Evolutionary conservation across 2,797 vertebrate species (phyloP), one percentile per base, ranked within the genome.

Genomic region (Aldrovandia affinis): DNA sequence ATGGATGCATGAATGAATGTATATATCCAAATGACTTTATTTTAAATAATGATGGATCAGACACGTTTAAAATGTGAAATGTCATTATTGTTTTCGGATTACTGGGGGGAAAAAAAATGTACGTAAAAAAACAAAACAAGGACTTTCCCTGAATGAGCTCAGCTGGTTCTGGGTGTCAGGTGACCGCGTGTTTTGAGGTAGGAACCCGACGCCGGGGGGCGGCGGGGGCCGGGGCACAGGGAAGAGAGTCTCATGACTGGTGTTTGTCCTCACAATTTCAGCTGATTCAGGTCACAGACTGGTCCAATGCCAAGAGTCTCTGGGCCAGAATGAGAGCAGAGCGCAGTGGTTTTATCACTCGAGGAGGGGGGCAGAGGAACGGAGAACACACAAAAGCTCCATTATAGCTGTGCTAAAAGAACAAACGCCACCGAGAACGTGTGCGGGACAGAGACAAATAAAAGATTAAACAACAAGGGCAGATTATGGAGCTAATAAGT

Each of bases 291-390:
- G 57, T 82, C 84, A 82, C n/a, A 22, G 50, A 12, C 30, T 78
- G 80, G 28, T 85, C 84, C 18, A 25, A 33, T 36, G 68, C 61
- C 83, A 65, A 63, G 28, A 75, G 80, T 14, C 42, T 75, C 55
- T 59, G 8, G 14, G 12, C 47, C 18, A 55, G 18, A 54, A 25
- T 18, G 5, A 70, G 9, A 75, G 42, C 70, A 6, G 1, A n/a
- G 47, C 73, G 18, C 15, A 70, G 20, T 20, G 0, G 33, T 57
- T 50, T 68, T 80, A 55, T 80, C 47, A 57, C 57, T 14, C 28
- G 25, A 0, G 14, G 28, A 42, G 61, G 12, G 20, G 28, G 8
- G n/a, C 25, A 75, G 18, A 1, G 3, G 39, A 75, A 18, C 1
- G 12, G 39, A 20, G 18, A 14, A 14, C 30, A 20, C 55, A 83